Percentiles rank a stretch among this genome's conserved stretches.
phyloP scores from a whole-genome alignment of 2,888 invertebrate species.

The Thysanoteuthis rhombus region DNA sequence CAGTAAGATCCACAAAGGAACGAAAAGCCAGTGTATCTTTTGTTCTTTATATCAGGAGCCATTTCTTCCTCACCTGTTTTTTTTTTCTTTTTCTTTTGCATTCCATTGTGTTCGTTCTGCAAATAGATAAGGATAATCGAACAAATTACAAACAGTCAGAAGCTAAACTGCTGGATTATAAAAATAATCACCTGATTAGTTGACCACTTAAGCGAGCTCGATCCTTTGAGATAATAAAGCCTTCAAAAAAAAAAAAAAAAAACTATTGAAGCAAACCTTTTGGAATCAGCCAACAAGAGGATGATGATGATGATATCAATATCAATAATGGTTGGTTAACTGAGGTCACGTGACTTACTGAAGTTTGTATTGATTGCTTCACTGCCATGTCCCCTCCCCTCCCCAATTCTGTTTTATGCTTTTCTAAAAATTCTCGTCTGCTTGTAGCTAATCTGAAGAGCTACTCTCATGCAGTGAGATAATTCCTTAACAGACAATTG shows the following conservation, averaged over 20 bases:
- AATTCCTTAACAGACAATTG: not conserved
- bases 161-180: not conserved
- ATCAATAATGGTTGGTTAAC: not conserved
- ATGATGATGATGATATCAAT: not conserved
- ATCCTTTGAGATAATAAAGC: not conserved
- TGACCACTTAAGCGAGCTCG: not conserved
- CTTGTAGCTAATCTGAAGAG: not conserved
- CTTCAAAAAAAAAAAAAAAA: not conserved
- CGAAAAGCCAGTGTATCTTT: not conserved
- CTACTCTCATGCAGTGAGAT: not conserved
- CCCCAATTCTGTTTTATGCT: not conserved
- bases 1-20: not conserved
- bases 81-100: not conserved
- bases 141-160: constrained; percentile 12
- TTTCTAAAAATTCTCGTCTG: not conserved
- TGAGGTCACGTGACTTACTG: not conserved
- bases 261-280: not conserved
- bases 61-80: not conserved
- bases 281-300: not conserved
- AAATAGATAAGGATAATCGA: not conserved
- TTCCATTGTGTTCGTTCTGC: not conserved
- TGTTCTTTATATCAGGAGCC: not conserved
- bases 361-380: not conserved
- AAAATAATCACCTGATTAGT: not conserved
- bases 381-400: no score